These are phyloP conservation scores for Urophycis tenuis DNA, from an alignment of 2,797 vertebrate genomes.

Conservation along the genomic window DNA sequence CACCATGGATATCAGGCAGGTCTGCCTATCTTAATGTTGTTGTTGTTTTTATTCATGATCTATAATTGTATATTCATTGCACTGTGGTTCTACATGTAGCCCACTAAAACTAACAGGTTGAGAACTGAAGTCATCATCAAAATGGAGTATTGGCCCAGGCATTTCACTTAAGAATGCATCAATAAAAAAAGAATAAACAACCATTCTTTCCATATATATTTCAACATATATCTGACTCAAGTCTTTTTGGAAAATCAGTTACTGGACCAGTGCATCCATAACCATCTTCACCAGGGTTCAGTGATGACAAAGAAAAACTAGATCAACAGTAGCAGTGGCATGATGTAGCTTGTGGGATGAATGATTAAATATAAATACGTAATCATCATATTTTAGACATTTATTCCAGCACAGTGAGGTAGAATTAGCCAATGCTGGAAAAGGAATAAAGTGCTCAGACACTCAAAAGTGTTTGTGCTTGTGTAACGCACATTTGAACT, in stretches of 20 bases:
- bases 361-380: neutral
- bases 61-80: slow-evolving; percentile 24
- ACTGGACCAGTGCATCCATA: no score
- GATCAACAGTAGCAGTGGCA: no score
- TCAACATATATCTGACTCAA: neutral
- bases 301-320: no score
- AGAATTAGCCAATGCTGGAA: neutral
- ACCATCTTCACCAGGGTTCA: no score
- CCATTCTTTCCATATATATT: neutral
- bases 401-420: no score
- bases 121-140: slow-evolving; percentile 3
- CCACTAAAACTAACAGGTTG: slow-evolving; percentile 8
- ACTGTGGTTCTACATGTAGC: slow-evolving; percentile 2
- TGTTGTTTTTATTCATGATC: slow-evolving; percentile 35
- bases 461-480: neutral
- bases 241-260: neutral
- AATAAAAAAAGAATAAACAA: neutral
- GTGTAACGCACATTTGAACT: neutral
- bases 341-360: no score
- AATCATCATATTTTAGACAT: neutral
- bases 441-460: neutral
- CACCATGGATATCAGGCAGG: slow-evolving; percentile 46
- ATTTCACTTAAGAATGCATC: neutral
- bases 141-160: neutral
- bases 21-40: slow-evolving; percentile 39